Conservation (phyloP, 30 jellyfish, hydroid and myxozoan species). For the Catostylus mosaicus region DNA sequence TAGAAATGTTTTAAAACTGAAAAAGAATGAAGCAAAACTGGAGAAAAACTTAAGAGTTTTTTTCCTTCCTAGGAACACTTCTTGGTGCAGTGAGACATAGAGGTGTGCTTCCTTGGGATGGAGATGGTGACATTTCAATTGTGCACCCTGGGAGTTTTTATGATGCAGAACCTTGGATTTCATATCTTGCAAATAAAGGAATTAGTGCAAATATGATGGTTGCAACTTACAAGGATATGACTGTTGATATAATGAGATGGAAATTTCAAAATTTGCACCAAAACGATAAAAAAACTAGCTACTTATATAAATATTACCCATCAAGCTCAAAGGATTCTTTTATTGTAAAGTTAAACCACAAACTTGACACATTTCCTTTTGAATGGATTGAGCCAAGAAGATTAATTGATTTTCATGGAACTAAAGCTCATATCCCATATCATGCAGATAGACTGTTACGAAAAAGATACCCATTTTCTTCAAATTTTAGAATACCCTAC, state of each 20-base stretch:
- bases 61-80: slow-evolving; percentile 64
- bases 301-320: slow-evolving; percentile 77
- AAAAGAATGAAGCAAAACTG: no score
- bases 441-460: slow-evolving; percentile 25
- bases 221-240: slow-evolving; percentile 58
- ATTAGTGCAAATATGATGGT: slow-evolving; percentile 81
- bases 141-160: slow-evolving; percentile 29
- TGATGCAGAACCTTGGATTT: slow-evolving; percentile 38
- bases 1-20: no score
- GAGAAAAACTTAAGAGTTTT: no score
- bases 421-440: slow-evolving; percentile 59
- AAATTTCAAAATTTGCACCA: slow-evolving; percentile 6
- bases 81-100: slow-evolving; percentile 79
- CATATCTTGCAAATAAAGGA: slow-evolving; percentile 50
- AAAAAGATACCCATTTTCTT: slow-evolving; percentile 61
- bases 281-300: slow-evolving; percentile 1
- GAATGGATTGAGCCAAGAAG: slow-evolving; percentile 61
- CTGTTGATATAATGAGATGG: slow-evolving; percentile 88
- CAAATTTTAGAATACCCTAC: slow-evolving; percentile 53
- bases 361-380: slow-evolving; percentile 72
- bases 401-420: slow-evolving; percentile 23
- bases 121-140: slow-evolving; percentile 87
- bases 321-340: slow-evolving; percentile 60
- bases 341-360: slow-evolving; percentile 61
- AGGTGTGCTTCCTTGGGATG: slow-evolving; percentile 89